These are phyloP conservation scores for Falco columbarius DNA, from an alignment of 2,797 vertebrate species.

Conservation along the genomic window DNA sequence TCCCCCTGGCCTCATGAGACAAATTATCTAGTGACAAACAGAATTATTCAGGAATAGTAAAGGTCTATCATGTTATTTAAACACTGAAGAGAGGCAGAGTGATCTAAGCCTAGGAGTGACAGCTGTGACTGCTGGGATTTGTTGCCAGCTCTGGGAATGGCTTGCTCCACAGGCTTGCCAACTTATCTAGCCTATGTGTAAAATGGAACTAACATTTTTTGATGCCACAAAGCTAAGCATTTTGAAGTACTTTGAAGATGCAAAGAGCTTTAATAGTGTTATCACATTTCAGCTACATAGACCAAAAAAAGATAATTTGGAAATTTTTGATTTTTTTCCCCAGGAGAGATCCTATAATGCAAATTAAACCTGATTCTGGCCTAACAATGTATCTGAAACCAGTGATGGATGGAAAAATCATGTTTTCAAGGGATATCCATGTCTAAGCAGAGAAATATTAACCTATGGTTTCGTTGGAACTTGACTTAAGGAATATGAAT, in stretches of 20 bases:
- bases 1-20: not conserved
- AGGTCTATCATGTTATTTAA: not conserved
- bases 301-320: not conserved
- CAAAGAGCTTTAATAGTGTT: not conserved
- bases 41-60: not conserved
- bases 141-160: not conserved
- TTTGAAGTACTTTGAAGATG: not conserved
- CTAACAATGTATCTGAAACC: not conserved
- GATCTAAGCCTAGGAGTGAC: not conserved
- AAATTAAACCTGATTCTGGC: not conserved
- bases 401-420: not conserved
- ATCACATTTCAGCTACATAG: not conserved
- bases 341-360: not conserved
- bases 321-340: not conserved
- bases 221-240: not conserved
- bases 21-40: not conserved
- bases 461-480: not conserved
- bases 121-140: slow-evolving; percentile 9
- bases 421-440: not conserved
- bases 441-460: not conserved
- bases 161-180: not conserved
- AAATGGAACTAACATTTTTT: not conserved
- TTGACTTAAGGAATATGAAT: not conserved
- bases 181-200: not conserved
- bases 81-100: not conserved